A percentile compares a stretch with the other conserved stretches of the same genome.
These are phyloP conservation scores for Neoscelio sp. DNA, from an alignment of 2,888 invertebrate species.

Conservation along the genomic window DNA sequence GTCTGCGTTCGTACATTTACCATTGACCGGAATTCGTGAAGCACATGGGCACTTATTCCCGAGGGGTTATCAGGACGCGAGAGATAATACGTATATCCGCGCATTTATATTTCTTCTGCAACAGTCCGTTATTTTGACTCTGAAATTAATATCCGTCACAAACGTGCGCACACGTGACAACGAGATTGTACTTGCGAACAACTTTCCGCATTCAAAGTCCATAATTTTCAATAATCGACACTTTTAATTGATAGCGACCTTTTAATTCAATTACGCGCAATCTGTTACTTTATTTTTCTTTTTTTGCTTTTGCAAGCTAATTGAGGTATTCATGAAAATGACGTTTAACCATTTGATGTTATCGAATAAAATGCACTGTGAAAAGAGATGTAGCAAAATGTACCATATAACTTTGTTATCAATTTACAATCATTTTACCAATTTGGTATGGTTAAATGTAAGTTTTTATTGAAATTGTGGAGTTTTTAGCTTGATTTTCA, in stretches of 20 bases:
- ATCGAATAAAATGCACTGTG: too few relatives aligned
- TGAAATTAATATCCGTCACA: constrained; percentile 43
- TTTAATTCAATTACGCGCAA: constrained; percentile 51
- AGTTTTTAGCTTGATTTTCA: too few relatives aligned
- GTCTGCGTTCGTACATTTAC: constrained; percentile 32
- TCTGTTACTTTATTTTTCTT: constrained; percentile 4
- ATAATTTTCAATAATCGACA: constrained; percentile 51
- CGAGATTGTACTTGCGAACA: constrained; percentile 22
- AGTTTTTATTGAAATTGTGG: too few relatives aligned
- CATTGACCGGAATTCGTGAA: constrained; percentile 66
- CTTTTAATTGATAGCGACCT: constrained; percentile 37
- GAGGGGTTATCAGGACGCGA: constrained; percentile 70
- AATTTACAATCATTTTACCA: too few relatives aligned
- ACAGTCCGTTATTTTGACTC: constrained; percentile 59
- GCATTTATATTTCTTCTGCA: constrained; percentile 51
- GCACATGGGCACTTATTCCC: constrained; percentile 64
- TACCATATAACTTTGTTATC: too few relatives aligned
- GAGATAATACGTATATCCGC: constrained; percentile 55
- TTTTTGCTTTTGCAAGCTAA: background rate
- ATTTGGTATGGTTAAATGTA: too few relatives aligned
- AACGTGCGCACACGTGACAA: constrained; percentile 55
- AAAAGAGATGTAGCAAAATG: too few relatives aligned
- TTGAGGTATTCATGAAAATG: too few relatives aligned
- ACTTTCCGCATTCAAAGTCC: constrained; percentile 58
- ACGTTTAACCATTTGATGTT: too few relatives aligned